A percentile compares a stretch with the other conserved stretches of the same genome.
phyloP scores from a whole-genome alignment of 2,888 invertebrate species.

The Drosophila melanocephala region DNA sequence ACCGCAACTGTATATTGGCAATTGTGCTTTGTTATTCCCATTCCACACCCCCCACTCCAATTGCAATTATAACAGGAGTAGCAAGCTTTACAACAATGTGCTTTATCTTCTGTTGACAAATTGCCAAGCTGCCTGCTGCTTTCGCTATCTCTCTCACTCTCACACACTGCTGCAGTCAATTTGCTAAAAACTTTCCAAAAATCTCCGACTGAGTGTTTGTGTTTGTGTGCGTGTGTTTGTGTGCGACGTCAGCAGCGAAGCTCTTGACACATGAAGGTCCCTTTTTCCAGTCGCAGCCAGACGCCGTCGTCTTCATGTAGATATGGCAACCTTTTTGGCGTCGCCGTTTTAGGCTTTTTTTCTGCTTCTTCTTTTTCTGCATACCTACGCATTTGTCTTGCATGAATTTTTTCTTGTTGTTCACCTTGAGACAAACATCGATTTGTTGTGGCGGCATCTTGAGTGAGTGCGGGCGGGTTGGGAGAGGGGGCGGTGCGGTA shows the following conservation, averaged over 20 bases:
- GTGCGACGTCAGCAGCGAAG: slow-evolving; percentile 37
- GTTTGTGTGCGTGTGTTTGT: slow-evolving; percentile 11
- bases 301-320: slow-evolving; percentile 25
- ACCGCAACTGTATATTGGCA: slow-evolving; percentile 7
- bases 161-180: slow-evolving; percentile 23
- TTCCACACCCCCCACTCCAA: slow-evolving; percentile 55
- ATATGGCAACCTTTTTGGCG: slow-evolving; percentile 58
- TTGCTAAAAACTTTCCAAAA: slow-evolving; percentile 63
- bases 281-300: slow-evolving; percentile 49
- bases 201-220: slow-evolving; percentile 8
- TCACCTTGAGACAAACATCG: slow-evolving; percentile 78
- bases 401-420: slow-evolving; percentile 64
- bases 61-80: slow-evolving; percentile 49
- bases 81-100: slow-evolving; percentile 21
- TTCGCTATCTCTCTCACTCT: slow-evolving; percentile 1
- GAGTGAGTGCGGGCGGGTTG: neutral
- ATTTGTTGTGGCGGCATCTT: slow-evolving; percentile 71
- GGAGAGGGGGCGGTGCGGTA: neutral
- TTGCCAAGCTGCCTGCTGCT: slow-evolving; percentile 37
- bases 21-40: slow-evolving; percentile 30
- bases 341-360: slow-evolving; percentile 45
- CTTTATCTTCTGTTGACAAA: slow-evolving; percentile 69
- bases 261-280: slow-evolving; percentile 71
- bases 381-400: slow-evolving; percentile 43
- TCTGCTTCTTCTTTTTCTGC: slow-evolving; percentile 25